phyloP scores from a whole-genome alignment of 2,797 vertebrate genomes.

The Sebastes cheni region DNA sequence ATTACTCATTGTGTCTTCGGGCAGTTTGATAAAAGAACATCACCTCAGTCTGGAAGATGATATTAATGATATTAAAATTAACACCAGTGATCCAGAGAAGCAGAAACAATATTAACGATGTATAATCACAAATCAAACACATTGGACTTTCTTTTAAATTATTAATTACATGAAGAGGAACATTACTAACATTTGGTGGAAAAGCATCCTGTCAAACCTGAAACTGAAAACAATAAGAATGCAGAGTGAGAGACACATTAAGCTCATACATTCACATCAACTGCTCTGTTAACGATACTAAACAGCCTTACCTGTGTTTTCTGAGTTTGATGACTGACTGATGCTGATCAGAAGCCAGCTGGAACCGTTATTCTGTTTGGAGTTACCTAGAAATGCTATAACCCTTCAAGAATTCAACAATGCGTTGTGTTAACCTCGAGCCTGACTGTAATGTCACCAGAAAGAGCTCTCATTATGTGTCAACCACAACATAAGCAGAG shows the following conservation, averaged over 20 bases:
- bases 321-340: background rate
- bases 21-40: background rate
- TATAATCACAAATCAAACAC: background rate
- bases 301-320: constrained; percentile 10
- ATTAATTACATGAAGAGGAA: background rate
- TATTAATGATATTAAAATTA: background rate
- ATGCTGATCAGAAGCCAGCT: background rate
- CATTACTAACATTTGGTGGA: background rate
- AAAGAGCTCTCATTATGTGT: background rate
- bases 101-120: background rate
- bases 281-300: too few species aligned
- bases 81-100: background rate
- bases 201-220: background rate
- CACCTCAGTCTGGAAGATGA: background rate
- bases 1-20: accelerated
- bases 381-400: background rate
- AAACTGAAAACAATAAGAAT: background rate
- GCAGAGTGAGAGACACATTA: background rate
- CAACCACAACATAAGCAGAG: constrained; percentile 56
- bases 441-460: background rate
- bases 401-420: background rate
- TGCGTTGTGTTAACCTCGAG: background rate
- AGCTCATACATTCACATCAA: background rate
- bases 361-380: background rate
- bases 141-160: background rate